Percentiles rank a stretch among this genome's conserved stretches.
Evolutionary conservation across 2,888 invertebrate species (phyloP).

Genomic region (Acholoe squamosa): DNA sequence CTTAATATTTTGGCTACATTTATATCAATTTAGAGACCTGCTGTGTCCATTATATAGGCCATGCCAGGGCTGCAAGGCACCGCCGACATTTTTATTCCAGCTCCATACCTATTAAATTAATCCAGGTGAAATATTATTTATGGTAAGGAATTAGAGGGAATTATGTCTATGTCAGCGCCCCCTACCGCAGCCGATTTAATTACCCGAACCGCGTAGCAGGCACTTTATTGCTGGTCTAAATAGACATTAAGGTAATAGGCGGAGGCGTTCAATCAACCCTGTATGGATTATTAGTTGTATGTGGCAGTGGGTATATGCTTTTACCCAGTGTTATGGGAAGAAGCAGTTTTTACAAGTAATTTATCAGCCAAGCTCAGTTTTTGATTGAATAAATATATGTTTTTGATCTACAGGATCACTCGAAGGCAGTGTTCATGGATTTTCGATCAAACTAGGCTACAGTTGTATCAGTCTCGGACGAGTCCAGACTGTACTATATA

Average conservation of each 20-base stretch:
- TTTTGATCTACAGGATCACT: no score
- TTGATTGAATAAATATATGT: no score
- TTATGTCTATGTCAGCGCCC: conserved; percentile 5
- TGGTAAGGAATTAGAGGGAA: neutral
- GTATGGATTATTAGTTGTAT: neutral
- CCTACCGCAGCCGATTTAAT: neutral
- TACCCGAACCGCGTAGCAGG: neutral
- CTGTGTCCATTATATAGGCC: neutral
- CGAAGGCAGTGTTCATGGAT: no score
- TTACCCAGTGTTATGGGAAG: no score
- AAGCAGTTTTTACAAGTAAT: no score
- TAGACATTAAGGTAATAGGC: conserved; percentile 7
- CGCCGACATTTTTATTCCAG: neutral
- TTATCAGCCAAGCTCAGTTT: no score
- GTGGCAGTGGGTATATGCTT: no score
- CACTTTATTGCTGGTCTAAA: conserved; percentile 12
- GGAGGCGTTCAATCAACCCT: neutral
- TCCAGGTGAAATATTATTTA: neutral
- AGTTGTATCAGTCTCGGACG: no score
- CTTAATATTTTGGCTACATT: neutral
- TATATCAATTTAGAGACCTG: conserved; percentile 14
- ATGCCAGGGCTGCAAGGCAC: neutral
- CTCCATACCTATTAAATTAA: neutral
- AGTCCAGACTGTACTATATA: no score
- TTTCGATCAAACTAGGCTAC: no score